phyloP scores from a whole-genome alignment of 2,797 vertebrate species.

The Diplodus sargus region DNA sequence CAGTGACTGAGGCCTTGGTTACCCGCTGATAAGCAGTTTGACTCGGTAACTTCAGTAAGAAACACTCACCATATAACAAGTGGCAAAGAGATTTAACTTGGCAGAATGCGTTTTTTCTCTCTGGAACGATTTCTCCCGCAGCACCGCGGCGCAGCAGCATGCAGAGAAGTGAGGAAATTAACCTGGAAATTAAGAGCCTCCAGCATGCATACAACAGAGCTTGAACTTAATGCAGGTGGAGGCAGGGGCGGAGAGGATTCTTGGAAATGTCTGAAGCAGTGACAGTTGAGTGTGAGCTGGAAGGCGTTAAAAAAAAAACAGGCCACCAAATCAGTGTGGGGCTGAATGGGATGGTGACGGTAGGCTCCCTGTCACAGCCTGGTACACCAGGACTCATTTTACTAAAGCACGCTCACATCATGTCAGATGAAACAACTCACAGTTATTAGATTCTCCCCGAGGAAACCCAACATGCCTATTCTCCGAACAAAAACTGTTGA shows the following conservation, averaged over 20 bases:
- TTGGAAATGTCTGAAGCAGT: conserved; percentile 23
- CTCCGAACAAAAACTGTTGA: conserved; percentile 1
- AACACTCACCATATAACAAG: conserved; percentile 6
- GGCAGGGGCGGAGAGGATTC: conserved; percentile 18
- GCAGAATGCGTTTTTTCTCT: conserved; percentile 14
- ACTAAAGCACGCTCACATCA: neutral
- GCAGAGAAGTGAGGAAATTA: conserved; percentile 28
- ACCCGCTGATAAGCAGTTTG: conserved; percentile 17
- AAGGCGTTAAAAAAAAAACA: conserved; percentile 14
- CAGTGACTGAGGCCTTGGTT: neutral
- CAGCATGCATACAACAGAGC: conserved; percentile 13
- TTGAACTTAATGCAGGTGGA: conserved; percentile 29
- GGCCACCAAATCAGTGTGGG: conserved; percentile 6
- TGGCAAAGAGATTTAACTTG: conserved; percentile 17
- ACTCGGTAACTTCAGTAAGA: conserved; percentile 4
- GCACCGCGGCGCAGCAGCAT: neutral
- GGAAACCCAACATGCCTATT: neutral
- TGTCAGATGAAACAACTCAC: conserved; percentile 10
- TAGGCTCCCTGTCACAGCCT: conserved; percentile 1
- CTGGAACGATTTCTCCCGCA: conserved; percentile 6
- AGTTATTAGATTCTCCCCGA: conserved; percentile 19
- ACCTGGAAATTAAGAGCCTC: conserved; percentile 34
- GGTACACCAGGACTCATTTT: neutral
- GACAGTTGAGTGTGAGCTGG: neutral
- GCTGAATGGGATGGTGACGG: neutral